phyloP scores from a whole-genome alignment of 1,140 invertebrate genomes.

The Drosophila chauvacae region DNA sequence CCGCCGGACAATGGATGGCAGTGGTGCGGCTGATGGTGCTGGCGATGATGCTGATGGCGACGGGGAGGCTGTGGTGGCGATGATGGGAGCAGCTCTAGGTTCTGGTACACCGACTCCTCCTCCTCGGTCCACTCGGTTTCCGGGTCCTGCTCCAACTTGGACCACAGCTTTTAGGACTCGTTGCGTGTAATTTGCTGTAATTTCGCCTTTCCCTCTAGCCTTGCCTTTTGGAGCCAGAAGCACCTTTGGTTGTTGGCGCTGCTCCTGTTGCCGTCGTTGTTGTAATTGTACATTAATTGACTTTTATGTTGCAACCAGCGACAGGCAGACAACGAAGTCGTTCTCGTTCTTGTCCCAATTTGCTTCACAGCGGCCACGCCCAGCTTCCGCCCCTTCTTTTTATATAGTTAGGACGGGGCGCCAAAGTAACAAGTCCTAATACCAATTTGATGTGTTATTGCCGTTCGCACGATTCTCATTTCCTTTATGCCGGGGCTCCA shows the following conservation, averaged over 20 bases:
- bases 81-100: constrained; percentile 44
- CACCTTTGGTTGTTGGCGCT: constrained; percentile 3
- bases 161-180: constrained; percentile 50
- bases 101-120: constrained; percentile 40
- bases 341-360: constrained; percentile 43
- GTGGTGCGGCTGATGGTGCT: constrained; percentile 34
- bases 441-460: constrained; percentile 72
- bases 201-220: constrained; percentile 32
- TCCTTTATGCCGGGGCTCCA: constrained; percentile 27
- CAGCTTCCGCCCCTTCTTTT: constrained; percentile 4
- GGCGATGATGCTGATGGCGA: constrained; percentile 20
- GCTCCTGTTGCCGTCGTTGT: constrained; percentile 53
- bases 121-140: constrained; percentile 49
- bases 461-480: constrained; percentile 48
- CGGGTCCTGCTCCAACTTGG: constrained; percentile 54
- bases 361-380: constrained; percentile 21
- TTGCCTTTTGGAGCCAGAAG: neutral
- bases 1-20: constrained; percentile 44
- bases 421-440: constrained; percentile 63
- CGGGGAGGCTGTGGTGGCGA: constrained; percentile 26
- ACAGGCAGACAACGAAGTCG: constrained; percentile 13
- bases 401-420: constrained; percentile 8
- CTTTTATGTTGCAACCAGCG: constrained; percentile 70
- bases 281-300: constrained; percentile 82
- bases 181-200: constrained; percentile 78